A percentile compares a stretch with the other conserved stretches of the same genome.
Evolutionary conservation across 1,140 invertebrate genomes (phyloP).

Genomic region (Neuroterus valhalla): DNA sequence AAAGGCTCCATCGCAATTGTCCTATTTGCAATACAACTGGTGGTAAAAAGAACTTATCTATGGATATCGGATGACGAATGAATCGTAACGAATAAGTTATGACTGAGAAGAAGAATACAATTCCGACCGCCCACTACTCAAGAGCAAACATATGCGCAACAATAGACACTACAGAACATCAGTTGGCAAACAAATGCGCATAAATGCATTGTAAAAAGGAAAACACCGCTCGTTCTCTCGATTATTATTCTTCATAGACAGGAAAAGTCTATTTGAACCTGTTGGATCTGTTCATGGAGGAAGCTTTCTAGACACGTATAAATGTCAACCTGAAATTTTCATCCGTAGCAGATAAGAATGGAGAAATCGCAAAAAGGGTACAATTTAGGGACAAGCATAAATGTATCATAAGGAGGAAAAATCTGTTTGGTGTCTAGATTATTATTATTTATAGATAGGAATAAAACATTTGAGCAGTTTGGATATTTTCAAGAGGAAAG

Average conservation of each 20-base stretch:
- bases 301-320: conserved; percentile 36
- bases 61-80: conserved; percentile 61
- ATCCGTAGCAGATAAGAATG: neutral
- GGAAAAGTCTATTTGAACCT: too few relatives aligned
- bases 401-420: conserved; percentile 34
- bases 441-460: too few relatives aligned
- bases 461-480: too few relatives aligned
- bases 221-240: too few relatives aligned
- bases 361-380: too few relatives aligned
- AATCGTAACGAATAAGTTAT: conserved; percentile 56
- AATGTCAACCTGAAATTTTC: neutral
- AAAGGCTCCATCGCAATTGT: conserved; percentile 6
- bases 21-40: conserved; percentile 46
- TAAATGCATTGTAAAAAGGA: conserved; percentile 35
- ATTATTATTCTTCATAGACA: too few relatives aligned
- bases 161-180: conserved; percentile 48
- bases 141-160: conserved; percentile 56
- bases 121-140: conserved; percentile 55
- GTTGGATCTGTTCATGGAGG: conserved; percentile 3
- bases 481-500: conserved; percentile 8
- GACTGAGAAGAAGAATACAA: conserved; percentile 54
- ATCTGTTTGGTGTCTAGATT: too few relatives aligned
- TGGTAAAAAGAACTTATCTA: conserved; percentile 46
- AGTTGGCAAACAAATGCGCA: conserved; percentile 14
- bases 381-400: too few relatives aligned